Percentiles rank a stretch among this genome's conserved stretches.
Evolutionary conservation across 2,888 invertebrate genomes (phyloP).

Genomic region (Cantharis flavilabris): DNA sequence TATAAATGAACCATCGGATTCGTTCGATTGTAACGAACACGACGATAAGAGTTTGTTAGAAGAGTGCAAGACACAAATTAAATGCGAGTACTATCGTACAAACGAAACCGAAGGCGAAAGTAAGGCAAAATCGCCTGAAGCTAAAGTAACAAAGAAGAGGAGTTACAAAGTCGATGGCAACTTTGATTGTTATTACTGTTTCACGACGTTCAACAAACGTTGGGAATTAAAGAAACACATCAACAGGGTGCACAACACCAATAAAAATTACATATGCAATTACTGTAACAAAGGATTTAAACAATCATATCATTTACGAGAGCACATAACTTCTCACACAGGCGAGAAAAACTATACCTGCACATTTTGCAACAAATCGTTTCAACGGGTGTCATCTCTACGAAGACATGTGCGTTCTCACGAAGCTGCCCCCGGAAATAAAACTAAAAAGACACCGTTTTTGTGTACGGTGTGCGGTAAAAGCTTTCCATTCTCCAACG

Average conservation of each 20-base stretch:
- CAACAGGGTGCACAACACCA: constrained; percentile 34
- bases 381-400: constrained; percentile 45
- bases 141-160: constrained; percentile 2
- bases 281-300: constrained; percentile 44
- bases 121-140: neutral
- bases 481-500: constrained; percentile 49
- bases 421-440: constrained; percentile 44
- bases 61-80: neutral
- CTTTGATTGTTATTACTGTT: constrained; percentile 40
- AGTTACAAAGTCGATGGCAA: constrained; percentile 5
- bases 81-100: neutral
- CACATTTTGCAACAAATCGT: constrained; percentile 45
- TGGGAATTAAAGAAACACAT: constrained; percentile 42
- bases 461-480: constrained; percentile 51
- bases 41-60: neutral
- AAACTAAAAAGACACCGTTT: constrained; percentile 47
- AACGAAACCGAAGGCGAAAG: neutral
- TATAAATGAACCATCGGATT: neutral
- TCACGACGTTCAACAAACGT: constrained; percentile 35
- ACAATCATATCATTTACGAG: constrained; percentile 43
- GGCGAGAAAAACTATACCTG: constrained; percentile 46
- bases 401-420: constrained; percentile 45
- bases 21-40: neutral
- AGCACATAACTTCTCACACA: constrained; percentile 46
- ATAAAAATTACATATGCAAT: constrained; percentile 36